Evolutionary conservation across 1,140 invertebrate genomes (phyloP).

Genomic region (Rhyacophila brunnea): DNA sequence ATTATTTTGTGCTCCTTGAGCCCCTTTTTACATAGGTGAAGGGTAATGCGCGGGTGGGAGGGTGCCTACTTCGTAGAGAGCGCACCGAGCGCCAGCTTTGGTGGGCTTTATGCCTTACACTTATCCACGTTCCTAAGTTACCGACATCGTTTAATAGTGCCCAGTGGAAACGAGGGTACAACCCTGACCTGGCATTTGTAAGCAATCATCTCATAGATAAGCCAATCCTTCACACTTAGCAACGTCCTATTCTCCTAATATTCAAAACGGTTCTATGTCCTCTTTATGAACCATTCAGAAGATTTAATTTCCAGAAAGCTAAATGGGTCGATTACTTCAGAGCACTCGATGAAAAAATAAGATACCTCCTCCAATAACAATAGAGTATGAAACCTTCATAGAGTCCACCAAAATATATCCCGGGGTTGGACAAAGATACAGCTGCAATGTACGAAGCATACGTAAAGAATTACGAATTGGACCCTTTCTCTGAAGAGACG

Average conservation of each 20-base stretch:
- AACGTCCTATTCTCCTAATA: neutral
- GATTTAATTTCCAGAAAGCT: neutral
- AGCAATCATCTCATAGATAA: neutral
- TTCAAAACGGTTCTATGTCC: neutral
- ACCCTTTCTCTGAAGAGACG: too few relatives aligned
- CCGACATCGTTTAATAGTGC: neutral
- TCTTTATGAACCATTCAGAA: neutral
- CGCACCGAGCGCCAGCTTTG: too few relatives aligned
- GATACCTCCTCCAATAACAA: too few relatives aligned
- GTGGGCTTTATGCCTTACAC: too few relatives aligned
- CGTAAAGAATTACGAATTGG: too few relatives aligned
- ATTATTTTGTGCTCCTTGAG: too few relatives aligned
- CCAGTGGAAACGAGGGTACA: too few relatives aligned
- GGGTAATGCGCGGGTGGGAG: too few relatives aligned
- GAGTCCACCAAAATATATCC: neutral
- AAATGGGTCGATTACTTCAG: neutral
- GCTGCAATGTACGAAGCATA: neutral
- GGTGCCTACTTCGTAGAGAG: too few relatives aligned
- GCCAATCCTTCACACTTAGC: neutral
- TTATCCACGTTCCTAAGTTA: neutral
- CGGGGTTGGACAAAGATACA: neutral
- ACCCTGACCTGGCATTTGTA: neutral
- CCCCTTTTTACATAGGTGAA: too few relatives aligned
- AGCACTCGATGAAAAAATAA: neutral
- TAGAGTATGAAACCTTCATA: too few relatives aligned